phyloP scores from a whole-genome alignment of 2,888 invertebrate genomes.

The Macrophya alboannulata region DNA sequence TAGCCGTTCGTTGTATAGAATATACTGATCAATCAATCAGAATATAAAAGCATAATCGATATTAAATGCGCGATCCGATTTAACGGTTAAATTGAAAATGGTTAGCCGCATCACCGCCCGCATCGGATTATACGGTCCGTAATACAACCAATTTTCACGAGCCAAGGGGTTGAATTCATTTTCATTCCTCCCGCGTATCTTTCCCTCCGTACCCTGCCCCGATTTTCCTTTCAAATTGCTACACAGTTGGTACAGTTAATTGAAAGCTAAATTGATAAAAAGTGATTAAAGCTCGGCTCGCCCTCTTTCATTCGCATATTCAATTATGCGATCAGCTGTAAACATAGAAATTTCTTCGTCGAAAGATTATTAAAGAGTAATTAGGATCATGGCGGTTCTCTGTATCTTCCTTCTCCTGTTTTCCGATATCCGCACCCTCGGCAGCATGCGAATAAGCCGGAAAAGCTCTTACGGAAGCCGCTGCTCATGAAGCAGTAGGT shows the following conservation, averaged over 20 bases:
- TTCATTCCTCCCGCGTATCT: constrained; percentile 43
- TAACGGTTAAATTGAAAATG: constrained; percentile 18
- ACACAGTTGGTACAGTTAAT: constrained; percentile 2
- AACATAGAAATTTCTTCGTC: background rate
- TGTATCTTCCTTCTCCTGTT: constrained; percentile 22
- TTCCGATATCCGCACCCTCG: constrained; percentile 10
- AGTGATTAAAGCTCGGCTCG: constrained; percentile 25
- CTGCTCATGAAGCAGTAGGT: constrained; percentile 88
- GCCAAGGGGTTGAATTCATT: constrained; percentile 42
- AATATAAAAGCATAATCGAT: constrained; percentile 14
- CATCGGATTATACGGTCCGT: constrained; percentile 18
- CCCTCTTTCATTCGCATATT: background rate
- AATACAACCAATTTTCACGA: constrained; percentile 38
- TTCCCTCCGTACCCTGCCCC: background rate
- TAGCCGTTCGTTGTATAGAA: background rate
- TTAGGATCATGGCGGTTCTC: constrained; percentile 44
- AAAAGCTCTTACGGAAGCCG: constrained; percentile 85
- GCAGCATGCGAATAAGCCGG: constrained; percentile 83
- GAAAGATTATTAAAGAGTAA: background rate
- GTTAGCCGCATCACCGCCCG: background rate
- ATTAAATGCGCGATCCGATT: constrained; percentile 6
- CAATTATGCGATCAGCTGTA: background rate
- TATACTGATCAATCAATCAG: constrained; percentile 22
- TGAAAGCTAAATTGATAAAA: constrained; percentile 20
- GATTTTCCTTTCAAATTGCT: background rate